phyloP scores from a whole-genome alignment of 2,797 vertebrate genomes.

The Numenius phaeopus region DNA sequence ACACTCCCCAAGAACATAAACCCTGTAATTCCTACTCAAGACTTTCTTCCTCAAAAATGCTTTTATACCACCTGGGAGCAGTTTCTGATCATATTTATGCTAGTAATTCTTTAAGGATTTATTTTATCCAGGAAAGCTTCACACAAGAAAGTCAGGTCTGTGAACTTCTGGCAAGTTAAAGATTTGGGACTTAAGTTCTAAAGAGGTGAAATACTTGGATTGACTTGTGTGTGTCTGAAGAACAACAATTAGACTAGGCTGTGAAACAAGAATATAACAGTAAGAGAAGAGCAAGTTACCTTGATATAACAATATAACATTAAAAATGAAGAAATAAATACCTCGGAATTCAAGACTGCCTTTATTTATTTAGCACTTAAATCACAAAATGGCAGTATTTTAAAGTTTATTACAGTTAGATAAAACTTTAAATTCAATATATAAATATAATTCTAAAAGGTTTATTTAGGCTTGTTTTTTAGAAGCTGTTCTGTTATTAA shows the following conservation, averaged over 20 bases:
- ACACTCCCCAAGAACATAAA: background rate
- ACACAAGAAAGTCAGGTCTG: background rate
- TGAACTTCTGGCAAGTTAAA: background rate
- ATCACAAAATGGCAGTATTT: background rate
- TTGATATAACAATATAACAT: background rate
- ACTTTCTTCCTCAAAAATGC: background rate
- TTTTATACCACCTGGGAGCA: background rate
- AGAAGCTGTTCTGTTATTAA: background rate
- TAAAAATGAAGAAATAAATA: background rate
- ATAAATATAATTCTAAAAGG: background rate
- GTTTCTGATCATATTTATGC: background rate
- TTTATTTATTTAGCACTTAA: background rate
- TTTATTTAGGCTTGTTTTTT: background rate
- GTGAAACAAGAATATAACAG: background rate
- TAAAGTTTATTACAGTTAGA: background rate
- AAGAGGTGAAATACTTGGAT: background rate
- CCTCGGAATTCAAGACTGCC: background rate
- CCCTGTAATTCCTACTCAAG: background rate
- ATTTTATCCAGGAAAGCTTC: background rate
- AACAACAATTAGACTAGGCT: background rate
- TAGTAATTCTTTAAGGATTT: background rate
- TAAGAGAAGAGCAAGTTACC: background rate
- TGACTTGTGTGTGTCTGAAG: background rate
- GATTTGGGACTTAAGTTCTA: background rate
- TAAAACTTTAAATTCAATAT: background rate